Base-by-base conservation (phyloP, 2,797 vertebrate genomes). In the Carcharodon carcharias region DNA sequence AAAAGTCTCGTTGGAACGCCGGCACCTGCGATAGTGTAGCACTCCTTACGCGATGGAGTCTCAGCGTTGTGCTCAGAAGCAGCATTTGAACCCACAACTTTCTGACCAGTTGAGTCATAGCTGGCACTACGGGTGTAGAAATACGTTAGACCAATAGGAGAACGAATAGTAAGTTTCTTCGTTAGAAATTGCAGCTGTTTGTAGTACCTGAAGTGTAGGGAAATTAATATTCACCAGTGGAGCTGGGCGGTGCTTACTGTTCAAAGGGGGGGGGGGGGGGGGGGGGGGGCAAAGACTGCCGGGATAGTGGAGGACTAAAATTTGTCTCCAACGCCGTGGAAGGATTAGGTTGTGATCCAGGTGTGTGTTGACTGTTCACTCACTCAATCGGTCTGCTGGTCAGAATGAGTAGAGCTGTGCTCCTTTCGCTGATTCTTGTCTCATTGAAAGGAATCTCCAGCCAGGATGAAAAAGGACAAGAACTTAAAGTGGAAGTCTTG, bases 401-500 rank as follows among this genome's bases (percentile, higher is more conserved):
- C 58, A 63, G 89, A n/a, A 92, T 92, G 89, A 65, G 89, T 35
- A 92, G 35, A 92, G 61, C 61, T 35, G 89, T 1, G n/a, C 91
- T 93, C 61, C n/a, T 93, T 3, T 40, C 45, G 40, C n/a, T 93
- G 89, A 92, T 92, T 9, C 18, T 93, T 54, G 61, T 18, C 9
- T 93, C n/a, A 23, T 26, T 67, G 61, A 28, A 9, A 91, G 63
- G 91, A 40, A 11, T 45, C 40, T 45, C 21, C 61, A 93, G 91
- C n/a, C 91, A 93, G 61, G 63, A 65, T 92, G 89, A 92, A 63
- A 63, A 92, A 18, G 93, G 69, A 12, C 98, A 97, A 35, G 98
- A 98, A 96, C 96, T 98, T 96, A 96, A 97, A 80, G 98, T 98
- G 97, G 98, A 98, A 93, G 98, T 97, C 0, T 88, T 98, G 98